A percentile compares a stretch with the other conserved stretches of the same genome.
Evolutionary conservation across 2,888 invertebrate genomes (phyloP).

Genomic region (Philereme vetulata): DNA sequence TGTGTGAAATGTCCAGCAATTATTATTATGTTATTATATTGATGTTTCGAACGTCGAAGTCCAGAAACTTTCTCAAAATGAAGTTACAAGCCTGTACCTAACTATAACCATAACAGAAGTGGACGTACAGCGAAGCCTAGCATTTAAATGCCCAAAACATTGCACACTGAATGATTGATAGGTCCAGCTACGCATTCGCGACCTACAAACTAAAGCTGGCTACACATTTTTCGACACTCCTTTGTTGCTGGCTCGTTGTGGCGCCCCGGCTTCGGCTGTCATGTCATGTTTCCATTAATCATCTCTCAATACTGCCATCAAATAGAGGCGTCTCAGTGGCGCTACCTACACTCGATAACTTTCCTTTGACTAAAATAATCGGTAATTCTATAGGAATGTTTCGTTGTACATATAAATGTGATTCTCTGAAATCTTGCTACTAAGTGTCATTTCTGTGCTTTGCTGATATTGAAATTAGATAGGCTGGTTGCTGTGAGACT

Average conservation of each 20-base stretch:
- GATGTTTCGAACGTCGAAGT: too few species aligned
- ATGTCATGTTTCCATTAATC: slow-evolving; percentile 81
- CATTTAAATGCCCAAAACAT: slow-evolving; percentile 33
- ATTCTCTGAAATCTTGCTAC: too few species aligned
- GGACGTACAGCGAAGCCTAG: background rate
- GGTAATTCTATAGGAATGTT: slow-evolving; percentile 23
- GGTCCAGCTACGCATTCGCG: slow-evolving; percentile 73
- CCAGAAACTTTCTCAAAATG: too few species aligned
- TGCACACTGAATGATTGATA: slow-evolving; percentile 73
- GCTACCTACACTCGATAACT: slow-evolving; percentile 58
- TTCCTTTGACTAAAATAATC: slow-evolving; percentile 33
- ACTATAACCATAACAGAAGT: too few species aligned
- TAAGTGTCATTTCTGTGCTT: too few species aligned
- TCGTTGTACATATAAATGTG: background rate
- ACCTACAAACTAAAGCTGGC: slow-evolving; percentile 79
- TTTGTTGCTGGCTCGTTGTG: slow-evolving; percentile 78
- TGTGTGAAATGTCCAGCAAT: too few species aligned
- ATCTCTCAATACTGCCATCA: slow-evolving; percentile 78
- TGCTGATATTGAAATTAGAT: too few species aligned
- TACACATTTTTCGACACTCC: slow-evolving; percentile 80
- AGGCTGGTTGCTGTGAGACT: too few species aligned
- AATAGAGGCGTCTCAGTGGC: slow-evolving; percentile 75
- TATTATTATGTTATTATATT: too few species aligned
- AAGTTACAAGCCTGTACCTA: too few species aligned
- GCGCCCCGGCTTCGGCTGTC: slow-evolving; percentile 78